These are phyloP conservation scores for Melipona bicolor DNA, from an alignment of 2,888 invertebrate species.

Conservation along the genomic window DNA sequence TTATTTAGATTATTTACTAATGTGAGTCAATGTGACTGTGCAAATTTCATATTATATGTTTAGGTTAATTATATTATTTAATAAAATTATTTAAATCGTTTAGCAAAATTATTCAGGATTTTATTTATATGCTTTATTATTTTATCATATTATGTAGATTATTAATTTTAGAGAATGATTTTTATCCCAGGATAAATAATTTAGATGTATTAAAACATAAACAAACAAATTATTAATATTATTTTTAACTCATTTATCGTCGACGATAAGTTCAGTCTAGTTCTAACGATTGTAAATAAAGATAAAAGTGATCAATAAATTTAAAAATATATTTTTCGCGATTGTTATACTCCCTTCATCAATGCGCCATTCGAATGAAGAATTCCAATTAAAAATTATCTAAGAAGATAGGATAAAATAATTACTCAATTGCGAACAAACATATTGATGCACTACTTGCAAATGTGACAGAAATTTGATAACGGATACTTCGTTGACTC, in stretches of 20 bases:
- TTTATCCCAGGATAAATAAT: no score
- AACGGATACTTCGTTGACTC: not conserved
- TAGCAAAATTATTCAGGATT: no score
- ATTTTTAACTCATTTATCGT: not conserved
- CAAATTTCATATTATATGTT: no score
- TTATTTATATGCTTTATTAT: no score
- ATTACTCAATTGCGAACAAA: not conserved
- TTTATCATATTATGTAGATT: no score
- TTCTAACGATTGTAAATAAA: not conserved
- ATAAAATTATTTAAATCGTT: no score
- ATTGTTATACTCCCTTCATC: not conserved
- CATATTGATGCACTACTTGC: not conserved
- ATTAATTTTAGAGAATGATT: no score
- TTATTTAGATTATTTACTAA: no score
- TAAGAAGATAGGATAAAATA: not conserved
- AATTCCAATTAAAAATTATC: not conserved
- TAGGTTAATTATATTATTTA: no score
- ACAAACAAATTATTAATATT: not conserved
- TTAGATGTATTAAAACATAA: not conserved
- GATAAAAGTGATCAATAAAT: not conserved
- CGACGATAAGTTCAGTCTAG: not conserved
- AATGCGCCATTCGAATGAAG: not conserved
- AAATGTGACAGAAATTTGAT: not conserved
- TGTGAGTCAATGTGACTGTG: no score
- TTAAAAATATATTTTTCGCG: not conserved